Base-by-base conservation (phyloP, 2,113 vertebrate species). In the Chionodraco myersi region DNA sequence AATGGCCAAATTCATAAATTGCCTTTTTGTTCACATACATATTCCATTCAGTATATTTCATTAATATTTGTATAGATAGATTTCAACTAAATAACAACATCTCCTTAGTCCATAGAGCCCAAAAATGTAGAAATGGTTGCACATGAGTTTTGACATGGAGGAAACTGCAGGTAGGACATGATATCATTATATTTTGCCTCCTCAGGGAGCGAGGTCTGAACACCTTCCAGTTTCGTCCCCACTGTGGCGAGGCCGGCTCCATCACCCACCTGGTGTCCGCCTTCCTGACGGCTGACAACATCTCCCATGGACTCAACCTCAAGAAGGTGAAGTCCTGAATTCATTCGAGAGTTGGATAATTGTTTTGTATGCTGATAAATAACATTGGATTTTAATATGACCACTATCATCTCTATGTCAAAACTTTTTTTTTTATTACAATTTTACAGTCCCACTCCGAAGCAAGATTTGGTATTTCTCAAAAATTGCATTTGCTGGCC, bases 231-330 rank as follows among this genome's bases (percentile, higher is more conserved):
- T 99, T 99, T 82, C 96, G 98, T 36, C 98, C 98, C 47, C 98
- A 99, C 92, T 99, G 98, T 64, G 98, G 98, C 5, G 98, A 99
- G 92, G 97, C 98, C 0, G 98, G 98, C 26, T 99, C 98, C 89
- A 97, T 99, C 93, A 99, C 98, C 10, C 97, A 99, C 86, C 92
- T 99, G 76, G 97, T 98, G n/a, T 96, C 97, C 1, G 97, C 98
- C 84, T 99, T 99, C 89, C 94, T 99, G 34, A 97, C 96, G 2
- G 97, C 97, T 0, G 98, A 99, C 93, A 99, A 99, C 92, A 99
- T 99, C 91, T 99, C 98, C 44, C 98, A 99, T 0, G 98, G 98
- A 75, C 93, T 99, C 86, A 98, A 99, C 88, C 95, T 99, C 41
- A 99, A 99, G 85, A 98, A 98, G 97, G 98, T 99, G 92, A 70